A percentile compares a stretch with the other conserved stretches of the same genome.
These are phyloP conservation scores for Sesia apiformis DNA, from an alignment of 2,888 invertebrate species.

Conservation along the genomic window DNA sequence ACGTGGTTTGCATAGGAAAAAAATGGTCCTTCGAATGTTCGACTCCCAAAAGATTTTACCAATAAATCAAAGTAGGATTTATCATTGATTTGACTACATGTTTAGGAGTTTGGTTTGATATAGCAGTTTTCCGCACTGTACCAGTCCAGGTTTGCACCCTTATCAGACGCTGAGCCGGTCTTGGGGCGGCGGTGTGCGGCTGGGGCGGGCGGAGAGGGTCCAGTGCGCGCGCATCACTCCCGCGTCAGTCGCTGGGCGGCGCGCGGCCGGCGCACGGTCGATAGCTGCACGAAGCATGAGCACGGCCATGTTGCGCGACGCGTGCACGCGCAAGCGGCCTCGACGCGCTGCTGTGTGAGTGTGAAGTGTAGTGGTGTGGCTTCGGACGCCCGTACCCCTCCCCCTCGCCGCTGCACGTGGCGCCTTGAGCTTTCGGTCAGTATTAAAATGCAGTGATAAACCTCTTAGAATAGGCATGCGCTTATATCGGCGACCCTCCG, in stretches of 20 bases:
- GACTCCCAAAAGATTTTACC: too few relatives aligned
- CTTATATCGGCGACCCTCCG: too few relatives aligned
- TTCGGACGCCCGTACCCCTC: slow-evolving; percentile 12
- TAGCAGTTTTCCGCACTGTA: slow-evolving; percentile 4
- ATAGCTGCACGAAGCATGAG: slow-evolving; percentile 45
- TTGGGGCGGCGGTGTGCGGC: slow-evolving; percentile 7
- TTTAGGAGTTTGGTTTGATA: background rate
- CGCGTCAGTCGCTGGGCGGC: slow-evolving; percentile 62
- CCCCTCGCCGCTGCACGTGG: slow-evolving; percentile 14
- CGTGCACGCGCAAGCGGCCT: slow-evolving; percentile 51
- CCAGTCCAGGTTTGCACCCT: background rate
- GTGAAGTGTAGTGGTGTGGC: slow-evolving; percentile 26
- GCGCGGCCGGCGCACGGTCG: slow-evolving; percentile 66
- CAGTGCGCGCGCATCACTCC: slow-evolving; percentile 57
- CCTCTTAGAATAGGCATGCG: too few relatives aligned
- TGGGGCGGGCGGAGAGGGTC: slow-evolving; percentile 27
- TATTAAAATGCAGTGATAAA: slow-evolving; percentile 9
- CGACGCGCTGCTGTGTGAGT: slow-evolving; percentile 41
- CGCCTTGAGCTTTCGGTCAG: slow-evolving; percentile 44
- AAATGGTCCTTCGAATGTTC: too few relatives aligned
- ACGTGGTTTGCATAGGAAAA: too few relatives aligned
- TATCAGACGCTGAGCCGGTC: background rate
- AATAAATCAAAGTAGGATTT: too few relatives aligned
- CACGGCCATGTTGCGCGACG: slow-evolving; percentile 54
- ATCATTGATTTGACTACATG: too few relatives aligned